Percentiles rank a stretch among this genome's conserved stretches.
Conservation (phyloP, 2,888 invertebrate species). For the Hirtodrosophila trivittata region DNA sequence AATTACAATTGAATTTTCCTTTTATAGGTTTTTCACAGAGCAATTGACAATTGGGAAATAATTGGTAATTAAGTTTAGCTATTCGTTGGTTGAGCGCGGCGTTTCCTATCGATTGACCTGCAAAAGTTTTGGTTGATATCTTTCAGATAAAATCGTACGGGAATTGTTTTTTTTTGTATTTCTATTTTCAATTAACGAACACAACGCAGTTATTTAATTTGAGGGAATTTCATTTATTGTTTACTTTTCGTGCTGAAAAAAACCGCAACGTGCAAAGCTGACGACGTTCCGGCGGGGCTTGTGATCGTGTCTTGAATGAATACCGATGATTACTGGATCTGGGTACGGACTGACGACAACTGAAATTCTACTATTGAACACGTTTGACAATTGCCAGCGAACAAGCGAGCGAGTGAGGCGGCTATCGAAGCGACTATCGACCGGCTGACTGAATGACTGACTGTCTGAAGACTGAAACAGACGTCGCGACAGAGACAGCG, state of each 20-base stretch:
- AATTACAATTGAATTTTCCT: too few species aligned
- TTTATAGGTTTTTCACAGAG: too few species aligned
- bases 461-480: conserved; percentile 9
- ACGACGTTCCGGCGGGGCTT: conserved; percentile 10
- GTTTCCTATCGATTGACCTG: not conserved
- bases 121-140: not conserved
- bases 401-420: conserved; percentile 20
- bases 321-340: conserved; percentile 44
- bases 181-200: conserved; percentile 45
- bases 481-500: conserved; percentile 5
- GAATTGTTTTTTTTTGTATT: conserved; percentile 23
- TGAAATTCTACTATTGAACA: too few species aligned
- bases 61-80: too few species aligned
- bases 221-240: conserved; percentile 59
- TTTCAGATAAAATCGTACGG: not conserved
- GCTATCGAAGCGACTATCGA: conserved; percentile 42
- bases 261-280: conserved; percentile 12
- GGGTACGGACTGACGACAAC: conserved; percentile 39
- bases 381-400: conserved; percentile 50
- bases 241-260: conserved; percentile 37
- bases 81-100: not conserved
- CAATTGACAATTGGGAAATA: too few species aligned
- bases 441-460: conserved; percentile 23
- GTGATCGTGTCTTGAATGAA: conserved; percentile 58
- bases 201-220: conserved; percentile 50